phyloP scores from a whole-genome alignment of 2,113 vertebrate species.

The Empidonax alnorum region DNA sequence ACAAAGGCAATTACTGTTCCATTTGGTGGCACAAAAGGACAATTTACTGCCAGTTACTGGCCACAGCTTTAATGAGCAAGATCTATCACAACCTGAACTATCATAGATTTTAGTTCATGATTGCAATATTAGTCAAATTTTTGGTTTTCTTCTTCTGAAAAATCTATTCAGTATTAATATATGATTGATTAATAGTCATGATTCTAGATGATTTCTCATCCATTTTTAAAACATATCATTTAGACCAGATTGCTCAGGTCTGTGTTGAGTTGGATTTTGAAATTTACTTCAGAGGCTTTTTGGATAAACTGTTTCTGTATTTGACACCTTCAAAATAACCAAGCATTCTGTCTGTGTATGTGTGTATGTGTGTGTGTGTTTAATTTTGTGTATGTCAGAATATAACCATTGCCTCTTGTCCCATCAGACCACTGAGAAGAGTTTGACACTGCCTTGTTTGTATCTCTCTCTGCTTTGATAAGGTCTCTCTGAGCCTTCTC shows the following conservation, averaged over 20 bases:
- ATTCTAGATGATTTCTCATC: background rate
- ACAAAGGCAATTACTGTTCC: background rate
- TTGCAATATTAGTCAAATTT: background rate
- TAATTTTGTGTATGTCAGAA: background rate
- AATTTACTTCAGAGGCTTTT: background rate
- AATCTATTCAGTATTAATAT: background rate
- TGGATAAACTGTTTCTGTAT: background rate
- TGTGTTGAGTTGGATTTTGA: background rate
- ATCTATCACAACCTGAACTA: background rate
- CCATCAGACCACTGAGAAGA: background rate
- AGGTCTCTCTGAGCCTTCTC: background rate
- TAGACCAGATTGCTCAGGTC: background rate
- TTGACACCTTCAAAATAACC: background rate
- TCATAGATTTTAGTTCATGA: background rate
- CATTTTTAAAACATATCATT: accelerated
- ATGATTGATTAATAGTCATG: background rate
- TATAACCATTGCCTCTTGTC: background rate
- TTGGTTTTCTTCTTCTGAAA: background rate
- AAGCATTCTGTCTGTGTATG: too few species aligned
- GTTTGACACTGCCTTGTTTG: background rate
- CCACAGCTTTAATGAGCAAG: background rate
- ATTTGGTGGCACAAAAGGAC: background rate
- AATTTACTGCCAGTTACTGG: background rate
- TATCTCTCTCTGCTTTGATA: background rate
- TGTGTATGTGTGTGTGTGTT: background rate